Base-by-base conservation (phyloP, 2,888 invertebrate genomes). In the Zhuqinia jingwanae region DNA sequence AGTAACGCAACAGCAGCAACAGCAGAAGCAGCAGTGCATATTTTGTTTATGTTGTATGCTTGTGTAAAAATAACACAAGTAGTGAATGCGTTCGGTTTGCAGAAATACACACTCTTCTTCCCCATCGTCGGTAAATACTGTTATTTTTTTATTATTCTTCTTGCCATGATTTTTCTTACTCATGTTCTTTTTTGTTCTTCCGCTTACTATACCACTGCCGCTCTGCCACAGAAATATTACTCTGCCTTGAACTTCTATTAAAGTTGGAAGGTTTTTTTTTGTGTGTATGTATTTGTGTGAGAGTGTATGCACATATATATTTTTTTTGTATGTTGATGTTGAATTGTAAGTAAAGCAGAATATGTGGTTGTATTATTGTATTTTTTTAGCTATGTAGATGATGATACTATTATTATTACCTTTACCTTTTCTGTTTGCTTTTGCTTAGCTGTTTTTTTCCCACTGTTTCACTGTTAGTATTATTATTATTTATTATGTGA, bases 401-500 rank as follows among this genome's bases (percentile, higher is more conserved):
- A n/a, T n/a, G n/a, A n/a, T n/a, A n/a, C n/a, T n/a, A n/a, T n/a
- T n/a, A n/a, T n/a, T n/a, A n/a, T n/a, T 36, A 36, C 36, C 36
- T 36, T 36, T 6, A 36, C 36, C 53, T 3, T 53, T 17, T 53
- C 13, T 53, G 53, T 53, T 15, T 53, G 3, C 53, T 53, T 3
- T 13, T 53, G 47, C 13, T 47, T 47, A 13, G 8, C 10, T 8
- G 8, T 17, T 15, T 53, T 17, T 53, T 53, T 17, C 20, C 13
- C 13, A 3, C 53, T 53, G 53, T 17, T 73, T 50, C 15, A 11
- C 25, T 25, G 13, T 50, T 73, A 50, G 25, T 65, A 65, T 36
- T 65, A 36, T 65, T 73, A 25, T 42, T 42, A 50, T 50, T 73
- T 73, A 73, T 73, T 47, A 73, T 73, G 50, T 73, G 73, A 50